These are phyloP conservation scores for Rhadinocentrus ornatus DNA, from an alignment of 2,797 vertebrate species.

Conservation along the genomic window DNA sequence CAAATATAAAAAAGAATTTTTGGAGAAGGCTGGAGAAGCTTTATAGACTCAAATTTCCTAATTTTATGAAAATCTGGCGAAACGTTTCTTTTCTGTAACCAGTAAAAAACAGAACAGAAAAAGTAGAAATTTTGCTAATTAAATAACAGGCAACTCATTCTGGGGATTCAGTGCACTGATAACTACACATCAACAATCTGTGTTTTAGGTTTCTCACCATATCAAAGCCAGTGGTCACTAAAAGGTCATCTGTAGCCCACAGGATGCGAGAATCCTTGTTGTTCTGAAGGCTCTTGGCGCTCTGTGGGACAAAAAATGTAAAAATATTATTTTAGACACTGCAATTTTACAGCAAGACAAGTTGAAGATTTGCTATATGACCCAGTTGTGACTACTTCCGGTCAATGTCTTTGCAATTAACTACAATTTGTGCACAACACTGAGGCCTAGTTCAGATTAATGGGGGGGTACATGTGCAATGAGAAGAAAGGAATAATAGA, in stretches of 20 bases:
- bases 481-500: slow-evolving; percentile 2
- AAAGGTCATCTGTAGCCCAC: slow-evolving; percentile 87
- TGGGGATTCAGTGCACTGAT: neutral
- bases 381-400: neutral
- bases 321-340: neutral
- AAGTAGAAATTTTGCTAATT: too few relatives aligned
- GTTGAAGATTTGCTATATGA: neutral
- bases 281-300: slow-evolving; percentile 83
- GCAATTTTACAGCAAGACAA: neutral
- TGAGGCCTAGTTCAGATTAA: slow-evolving; percentile 19
- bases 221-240: slow-evolving; percentile 91
- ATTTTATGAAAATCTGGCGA: neutral
- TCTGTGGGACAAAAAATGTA: slow-evolving; percentile 76
- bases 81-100: neutral
- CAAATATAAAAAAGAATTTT: neutral
- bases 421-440: slow-evolving; percentile 13
- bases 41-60: neutral
- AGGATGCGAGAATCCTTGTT: slow-evolving; percentile 89
- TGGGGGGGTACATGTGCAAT: slow-evolving; percentile 36
- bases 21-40: too few relatives aligned
- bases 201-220: slow-evolving; percentile 81
- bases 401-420: neutral
- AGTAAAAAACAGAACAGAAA: too few relatives aligned
- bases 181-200: neutral
- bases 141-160: too few relatives aligned